Base-by-base conservation (phyloP, 2,797 vertebrate species). In the Pantherophis vulpinus region DNA sequence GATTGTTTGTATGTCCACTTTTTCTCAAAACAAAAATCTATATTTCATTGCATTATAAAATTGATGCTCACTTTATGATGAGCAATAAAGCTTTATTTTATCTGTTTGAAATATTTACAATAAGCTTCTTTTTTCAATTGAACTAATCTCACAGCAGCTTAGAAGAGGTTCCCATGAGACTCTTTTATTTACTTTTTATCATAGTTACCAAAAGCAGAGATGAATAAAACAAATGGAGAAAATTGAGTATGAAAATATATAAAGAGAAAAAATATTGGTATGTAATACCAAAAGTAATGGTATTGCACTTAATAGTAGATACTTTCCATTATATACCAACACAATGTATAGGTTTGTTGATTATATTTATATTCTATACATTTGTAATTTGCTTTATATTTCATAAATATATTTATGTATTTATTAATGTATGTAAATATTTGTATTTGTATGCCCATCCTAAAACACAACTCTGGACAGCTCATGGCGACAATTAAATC, bases 61-160 rank as follows among this genome's bases (percentile, higher is more conserved):
- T 97, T 95, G 96, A 94, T 94, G 7, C 92, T 91, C 90, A 83
- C 89, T 90, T 92, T 61, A 54, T 27, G 23, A 61, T 88, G 55
- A 59, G 20, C 12, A n/a, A 60, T n/a, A 47, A 91, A 91, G 56
- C 20, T 59, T 60, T 60, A 60, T 37, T 88, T 93, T 90, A 18
- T 92, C 89, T 51, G 92, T 93, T 92, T 91, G 87, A 61, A 29
- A 92, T 93, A 58, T 74, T 12, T 88, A 70, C 54, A 60, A 42
- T 83, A 83, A 83, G 74, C 42, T 88, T 47, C 25, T 14, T 12
- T 56, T 74, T 92, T 92, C 63, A 92, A 20, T 16, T 32, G 2
- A 6, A 10, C 25, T 27, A 56, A 56, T 70, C 32, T 42, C 14
- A 74, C 37, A n/a, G 32, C n/a, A 56, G 47, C 37, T 86, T 60